Conservation (phyloP, 2,888 invertebrate species). For the Apoderus coryli region DNA sequence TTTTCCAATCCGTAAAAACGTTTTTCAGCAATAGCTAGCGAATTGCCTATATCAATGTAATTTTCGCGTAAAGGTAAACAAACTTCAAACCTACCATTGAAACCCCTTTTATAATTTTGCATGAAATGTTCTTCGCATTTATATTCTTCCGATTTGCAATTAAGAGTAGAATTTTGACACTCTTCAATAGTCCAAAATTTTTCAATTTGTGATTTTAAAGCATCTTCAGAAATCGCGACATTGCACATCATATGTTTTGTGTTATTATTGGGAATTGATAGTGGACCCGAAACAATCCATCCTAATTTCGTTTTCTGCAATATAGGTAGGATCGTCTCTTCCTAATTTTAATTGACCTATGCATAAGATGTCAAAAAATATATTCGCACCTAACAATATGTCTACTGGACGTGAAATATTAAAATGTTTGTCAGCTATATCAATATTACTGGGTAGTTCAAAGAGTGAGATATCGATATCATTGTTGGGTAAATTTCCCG, state of each 20-base stretch:
- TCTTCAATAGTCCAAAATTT: conserved; percentile 7
- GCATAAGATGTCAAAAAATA: conserved; percentile 7
- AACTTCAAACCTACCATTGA: no score
- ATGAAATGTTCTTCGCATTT: conserved; percentile 2
- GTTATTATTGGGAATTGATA: not conserved
- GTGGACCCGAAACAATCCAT: conserved; percentile 5
- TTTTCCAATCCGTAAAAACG: no score
- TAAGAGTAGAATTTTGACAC: not conserved
- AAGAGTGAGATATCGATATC: not conserved
- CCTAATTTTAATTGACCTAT: conserved; percentile 5
- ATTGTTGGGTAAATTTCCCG: not conserved
- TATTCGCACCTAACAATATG: no score
- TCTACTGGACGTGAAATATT: no score
- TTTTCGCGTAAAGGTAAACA: no score
- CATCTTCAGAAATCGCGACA: conserved; percentile 2
- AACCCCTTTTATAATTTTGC: not conserved
- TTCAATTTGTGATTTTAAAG: conserved; percentile 5
- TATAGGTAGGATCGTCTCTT: conserved; percentile 1
- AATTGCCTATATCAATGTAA: no score
- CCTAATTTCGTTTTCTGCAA: conserved; percentile 8
- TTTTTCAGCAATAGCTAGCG: no score
- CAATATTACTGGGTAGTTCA: not conserved
- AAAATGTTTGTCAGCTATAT: no score
- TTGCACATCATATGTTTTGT: not conserved
- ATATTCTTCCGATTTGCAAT: not conserved